A percentile compares a stretch with the other conserved stretches of the same genome.
These are phyloP conservation scores for Diorhabda carinulata DNA, from an alignment of 1,140 invertebrate genomes.

Conservation along the genomic window DNA sequence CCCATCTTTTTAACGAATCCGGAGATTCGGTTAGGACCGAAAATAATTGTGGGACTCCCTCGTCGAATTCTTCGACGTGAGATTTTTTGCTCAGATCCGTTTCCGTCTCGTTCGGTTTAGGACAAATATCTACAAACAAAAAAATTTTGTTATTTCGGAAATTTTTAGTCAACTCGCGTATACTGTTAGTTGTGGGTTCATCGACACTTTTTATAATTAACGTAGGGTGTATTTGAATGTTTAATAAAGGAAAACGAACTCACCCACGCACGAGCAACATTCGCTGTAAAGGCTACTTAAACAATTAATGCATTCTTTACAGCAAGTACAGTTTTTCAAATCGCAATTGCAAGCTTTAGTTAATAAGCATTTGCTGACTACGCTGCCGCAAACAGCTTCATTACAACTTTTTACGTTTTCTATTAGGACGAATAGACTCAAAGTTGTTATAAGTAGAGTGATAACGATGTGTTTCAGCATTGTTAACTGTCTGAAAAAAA, in stretches of 20 bases:
- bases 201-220: too few relatives aligned
- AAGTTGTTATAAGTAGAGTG: too few relatives aligned
- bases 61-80: slow-evolving; percentile 80
- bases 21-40: slow-evolving; percentile 73
- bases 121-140: slow-evolving; percentile 73
- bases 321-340: slow-evolving; percentile 79
- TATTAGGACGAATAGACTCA: neutral
- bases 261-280: slow-evolving; percentile 88
- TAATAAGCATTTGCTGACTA: slow-evolving; percentile 93
- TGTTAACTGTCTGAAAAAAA: too few relatives aligned
- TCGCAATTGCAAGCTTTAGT: slow-evolving; percentile 90
- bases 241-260: slow-evolving; percentile 8
- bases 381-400: slow-evolving; percentile 86
- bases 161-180: too few relatives aligned
- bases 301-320: slow-evolving; percentile 87
- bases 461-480: too few relatives aligned
- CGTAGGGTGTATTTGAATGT: too few relatives aligned
- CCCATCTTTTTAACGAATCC: slow-evolving; percentile 70
- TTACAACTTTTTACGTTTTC: slow-evolving; percentile 50
- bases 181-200: too few relatives aligned
- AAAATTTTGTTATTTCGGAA: slow-evolving; percentile 5
- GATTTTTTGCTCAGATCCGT: slow-evolving; percentile 66
- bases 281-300: slow-evolving; percentile 84
- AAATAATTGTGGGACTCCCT: slow-evolving; percentile 80
- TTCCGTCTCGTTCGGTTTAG: slow-evolving; percentile 73